Base-by-base conservation (phyloP, 2,113 vertebrate species). In the Poeciliopsis retropinna region DNA sequence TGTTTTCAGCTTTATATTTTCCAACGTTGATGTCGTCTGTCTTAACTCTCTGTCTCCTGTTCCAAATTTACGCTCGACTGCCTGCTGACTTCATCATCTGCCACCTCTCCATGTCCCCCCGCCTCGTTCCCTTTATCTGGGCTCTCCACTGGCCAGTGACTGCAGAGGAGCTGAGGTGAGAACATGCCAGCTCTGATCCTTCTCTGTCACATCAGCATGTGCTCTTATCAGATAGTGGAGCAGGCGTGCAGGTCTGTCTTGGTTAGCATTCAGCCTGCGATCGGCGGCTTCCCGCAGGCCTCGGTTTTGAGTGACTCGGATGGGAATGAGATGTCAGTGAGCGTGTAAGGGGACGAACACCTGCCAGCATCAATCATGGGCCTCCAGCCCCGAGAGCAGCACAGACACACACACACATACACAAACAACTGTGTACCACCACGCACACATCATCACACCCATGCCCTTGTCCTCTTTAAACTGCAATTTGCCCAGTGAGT, bases 351-450 rank as follows among this genome's bases (percentile, higher is more conserved):
- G 54, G n/a, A 76, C 78, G 32, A 66, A 61, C 73, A 76, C 81
- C 83, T 85, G 73, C 84, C 84, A 89, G 84, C 73, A 84, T 86
- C 83, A 78, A 86, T 86, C 81, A 74, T 72, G 70, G 31, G 73
- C n/a, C 64, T 65, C 17, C 37, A 28, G 67, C 81, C 69, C 47
- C 39, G 29, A 79, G 39, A 54, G n/a, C 25, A 73, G 54, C 63
- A 57, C 60, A 64, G 37, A 57, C 29, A 19, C 29, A 19, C 64
- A 67, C 60, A 41, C 37, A 57, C 30, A 63, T 29, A 68, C 12
- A 72, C 31, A 80, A 4, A 65, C 60, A 70, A 29, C 27, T 67
- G 44, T 67, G 67, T 2, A 22, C 28, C 44, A 2, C 28, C 3
- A 67, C 8, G 25, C 15, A 22, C 51, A n/a, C 22, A 8, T 25